These are phyloP conservation scores for Leucoma salicis DNA, from an alignment of 2,888 invertebrate species.

Conservation along the genomic window DNA sequence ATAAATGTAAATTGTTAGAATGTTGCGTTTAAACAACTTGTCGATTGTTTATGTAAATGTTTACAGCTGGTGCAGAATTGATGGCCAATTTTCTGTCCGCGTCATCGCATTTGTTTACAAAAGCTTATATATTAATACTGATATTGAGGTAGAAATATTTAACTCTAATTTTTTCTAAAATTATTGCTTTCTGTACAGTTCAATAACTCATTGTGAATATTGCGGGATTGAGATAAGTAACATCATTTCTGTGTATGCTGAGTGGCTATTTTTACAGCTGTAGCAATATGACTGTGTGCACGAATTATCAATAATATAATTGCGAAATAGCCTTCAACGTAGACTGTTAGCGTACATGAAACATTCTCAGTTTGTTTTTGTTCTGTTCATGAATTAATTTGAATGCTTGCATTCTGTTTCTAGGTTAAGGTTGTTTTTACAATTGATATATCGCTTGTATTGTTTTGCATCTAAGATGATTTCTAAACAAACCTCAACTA, in stretches of 20 bases:
- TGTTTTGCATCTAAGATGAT: not conserved
- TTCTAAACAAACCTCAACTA: no score
- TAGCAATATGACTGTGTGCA: not conserved
- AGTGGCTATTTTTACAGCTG: not conserved
- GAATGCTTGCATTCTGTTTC: not conserved
- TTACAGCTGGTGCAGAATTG: constrained; percentile 31
- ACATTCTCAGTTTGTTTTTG: not conserved
- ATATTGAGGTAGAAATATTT: constrained; percentile 2
- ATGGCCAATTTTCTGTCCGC: constrained; percentile 31
- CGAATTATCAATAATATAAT: not conserved
- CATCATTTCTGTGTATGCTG: not conserved
- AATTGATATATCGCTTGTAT: not conserved
- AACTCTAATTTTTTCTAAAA: no score
- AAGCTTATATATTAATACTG: constrained; percentile 10
- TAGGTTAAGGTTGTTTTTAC: not conserved
- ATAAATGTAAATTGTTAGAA: constrained; percentile 28
- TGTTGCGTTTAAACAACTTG: constrained; percentile 30
- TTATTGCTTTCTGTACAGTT: no score
- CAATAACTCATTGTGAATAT: no score
- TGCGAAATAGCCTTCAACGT: not conserved
- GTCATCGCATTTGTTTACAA: constrained; percentile 25
- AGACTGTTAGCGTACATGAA: not conserved
- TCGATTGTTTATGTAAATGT: constrained; percentile 34
- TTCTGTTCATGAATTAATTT: not conserved
- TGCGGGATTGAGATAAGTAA: no score